A percentile compares a stretch with the other conserved stretches of the same genome.
These are phyloP conservation scores for Trisateles emortualis DNA, from an alignment of 2,888 invertebrate species.

Conservation along the genomic window DNA sequence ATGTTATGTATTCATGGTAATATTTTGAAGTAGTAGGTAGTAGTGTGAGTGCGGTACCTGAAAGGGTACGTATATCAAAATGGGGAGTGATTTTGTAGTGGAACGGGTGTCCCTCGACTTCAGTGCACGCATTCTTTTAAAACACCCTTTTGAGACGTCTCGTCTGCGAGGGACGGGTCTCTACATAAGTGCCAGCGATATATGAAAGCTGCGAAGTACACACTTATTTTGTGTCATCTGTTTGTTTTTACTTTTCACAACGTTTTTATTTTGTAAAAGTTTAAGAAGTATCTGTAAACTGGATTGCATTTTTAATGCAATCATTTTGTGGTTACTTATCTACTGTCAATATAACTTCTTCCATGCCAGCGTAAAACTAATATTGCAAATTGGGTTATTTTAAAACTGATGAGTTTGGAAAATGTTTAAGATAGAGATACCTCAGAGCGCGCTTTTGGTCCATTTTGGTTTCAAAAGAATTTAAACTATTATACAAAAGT, in stretches of 20 bases:
- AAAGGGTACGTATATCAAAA: constrained; percentile 58
- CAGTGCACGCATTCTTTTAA: constrained; percentile 71
- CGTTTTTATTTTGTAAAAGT: neutral
- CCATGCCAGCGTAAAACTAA: too few relatives aligned
- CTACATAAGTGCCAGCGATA: constrained; percentile 55
- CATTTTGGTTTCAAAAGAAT: neutral
- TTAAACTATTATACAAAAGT: neutral
- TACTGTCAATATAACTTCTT: too few relatives aligned
- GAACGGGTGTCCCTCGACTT: constrained; percentile 62
- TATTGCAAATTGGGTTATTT: too few relatives aligned
- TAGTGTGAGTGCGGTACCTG: constrained; percentile 38
- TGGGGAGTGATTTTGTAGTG: constrained; percentile 67
- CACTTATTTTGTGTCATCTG: constrained; percentile 27
- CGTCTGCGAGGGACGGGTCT: constrained; percentile 60
- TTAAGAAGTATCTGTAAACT: constrained; percentile 13
- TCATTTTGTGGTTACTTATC: too few relatives aligned
- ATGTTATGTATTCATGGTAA: constrained; percentile 35
- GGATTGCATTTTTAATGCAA: neutral
- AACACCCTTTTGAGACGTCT: constrained; percentile 80
- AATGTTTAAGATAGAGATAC: neutral
- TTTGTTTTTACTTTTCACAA: constrained; percentile 13
- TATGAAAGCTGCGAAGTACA: constrained; percentile 48
- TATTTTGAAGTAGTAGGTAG: constrained; percentile 39
- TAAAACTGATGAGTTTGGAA: too few relatives aligned
- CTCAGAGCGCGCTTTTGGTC: neutral